Evolutionary conservation across 2,113 vertebrate species (phyloP), one percentile per base, ranked within the genome.

Genomic region (Oenanthe melanoleuca): DNA sequence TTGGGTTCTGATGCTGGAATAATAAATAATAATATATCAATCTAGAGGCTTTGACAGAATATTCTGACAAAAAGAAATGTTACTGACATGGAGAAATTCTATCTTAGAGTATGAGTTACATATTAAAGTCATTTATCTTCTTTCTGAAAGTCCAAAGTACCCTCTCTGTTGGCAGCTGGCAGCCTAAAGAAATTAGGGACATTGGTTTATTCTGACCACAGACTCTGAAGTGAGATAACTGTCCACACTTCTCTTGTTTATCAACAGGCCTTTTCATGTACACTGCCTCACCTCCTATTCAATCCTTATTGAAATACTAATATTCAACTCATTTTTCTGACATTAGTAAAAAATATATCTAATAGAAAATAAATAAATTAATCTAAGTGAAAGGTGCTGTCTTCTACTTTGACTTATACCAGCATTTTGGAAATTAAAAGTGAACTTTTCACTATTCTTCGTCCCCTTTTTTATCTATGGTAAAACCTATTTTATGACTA

Each of bases 111-210:
- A 45, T 42, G n/a, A 81, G 22, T 88, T 88, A 53, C 66, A 19
- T 93, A 92, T 94, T 93, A 82, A 95, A 88, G n/a, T 15, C 7
- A 79, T 94, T 94, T 79, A 61, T 89, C 80, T 91, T 92, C 40
- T 67, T 91, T 33, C 26, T 65, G 57, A 60, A 70, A 91, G 13
- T 64, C 65, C 66, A 53, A 87, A 87, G 60, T 71, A 52, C 33
- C 18, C 8, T 75, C 22, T 38, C 15, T 33, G 6, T 52, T 74
- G 60, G 24, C 34, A 85, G n/a, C 14, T 75, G 52, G 47, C n/a
- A 88, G 9, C 31, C 55, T 79, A 50, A 92, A 85, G 56, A 85
- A 87, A 50, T 81, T 34, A 75, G n/a, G 5, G 11, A 11, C 18
- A 49, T 14, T 60, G 26, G 20, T 91, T 92, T 89, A 60, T 84